Evolutionary conservation across 2,113 vertebrate species (phyloP).

Genomic region (Saguinus imperator): DNA sequence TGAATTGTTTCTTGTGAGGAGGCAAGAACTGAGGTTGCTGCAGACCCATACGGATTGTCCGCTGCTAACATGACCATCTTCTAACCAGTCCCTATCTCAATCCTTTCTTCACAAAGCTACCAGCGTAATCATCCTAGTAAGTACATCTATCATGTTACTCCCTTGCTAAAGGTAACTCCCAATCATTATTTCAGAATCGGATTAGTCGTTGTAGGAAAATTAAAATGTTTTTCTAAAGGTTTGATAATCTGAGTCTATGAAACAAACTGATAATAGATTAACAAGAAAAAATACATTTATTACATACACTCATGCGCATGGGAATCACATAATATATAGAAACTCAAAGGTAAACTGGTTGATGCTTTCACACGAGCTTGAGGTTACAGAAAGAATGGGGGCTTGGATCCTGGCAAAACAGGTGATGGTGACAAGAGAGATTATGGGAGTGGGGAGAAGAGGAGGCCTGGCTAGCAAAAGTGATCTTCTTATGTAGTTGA

Average conservation of each 20-base stretch:
- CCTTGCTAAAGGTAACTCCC: not conserved
- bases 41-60: too few relatives aligned
- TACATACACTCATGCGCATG: not conserved
- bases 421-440: not conserved
- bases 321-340: not conserved
- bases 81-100: not conserved
- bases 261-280: not conserved
- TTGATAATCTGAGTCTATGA: not conserved
- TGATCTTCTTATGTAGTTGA: not conserved
- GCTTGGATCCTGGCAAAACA: not conserved
- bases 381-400: not conserved
- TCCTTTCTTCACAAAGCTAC: not conserved
- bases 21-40: too few relatives aligned
- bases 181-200: slow-evolving; percentile 18
- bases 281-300: not conserved
- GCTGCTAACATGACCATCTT: not conserved
- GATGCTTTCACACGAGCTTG: not conserved
- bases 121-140: not conserved
- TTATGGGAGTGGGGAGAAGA: not conserved
- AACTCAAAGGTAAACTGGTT: not conserved
- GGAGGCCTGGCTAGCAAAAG: not conserved
- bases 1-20: too few relatives aligned
- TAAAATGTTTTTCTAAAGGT: not conserved
- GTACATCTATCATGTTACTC: not conserved
- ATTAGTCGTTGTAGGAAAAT: not conserved